Conservation (phyloP, 1,140 invertebrate genomes). For the Drosophila murphyi region DNA sequence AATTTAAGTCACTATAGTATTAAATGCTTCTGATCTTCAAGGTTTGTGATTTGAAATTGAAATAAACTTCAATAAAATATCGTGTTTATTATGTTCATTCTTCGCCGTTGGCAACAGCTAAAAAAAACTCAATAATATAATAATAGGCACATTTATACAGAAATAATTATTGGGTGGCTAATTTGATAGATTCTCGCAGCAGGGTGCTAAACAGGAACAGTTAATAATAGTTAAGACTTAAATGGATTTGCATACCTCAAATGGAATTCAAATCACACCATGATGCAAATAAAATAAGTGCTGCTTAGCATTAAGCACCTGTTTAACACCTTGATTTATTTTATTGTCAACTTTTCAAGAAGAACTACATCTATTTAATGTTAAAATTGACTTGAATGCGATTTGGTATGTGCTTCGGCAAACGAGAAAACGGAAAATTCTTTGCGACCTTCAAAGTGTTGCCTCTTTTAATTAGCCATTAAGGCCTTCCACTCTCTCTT, state of each 20-base stretch:
- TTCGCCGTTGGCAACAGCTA: conserved; percentile 20
- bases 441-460: conserved; percentile 14
- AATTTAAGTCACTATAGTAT: no score
- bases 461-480: conserved; percentile 34
- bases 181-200: conserved; percentile 42
- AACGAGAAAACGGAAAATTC: not conserved
- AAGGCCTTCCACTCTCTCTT: conserved; percentile 24
- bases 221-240: conserved; percentile 17
- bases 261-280: not conserved
- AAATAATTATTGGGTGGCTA: not conserved
- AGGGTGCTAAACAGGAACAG: conserved; percentile 49
- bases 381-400: no score
- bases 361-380: not conserved
- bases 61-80: no score
- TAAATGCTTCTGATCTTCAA: no score
- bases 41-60: no score
- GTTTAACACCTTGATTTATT: conserved; percentile 6
- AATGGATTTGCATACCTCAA: not conserved
- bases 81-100: no score
- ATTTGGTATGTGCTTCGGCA: no score
- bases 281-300: conserved; percentile 1
- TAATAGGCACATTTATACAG: not conserved
- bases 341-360: conserved; percentile 11
- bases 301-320: not conserved
- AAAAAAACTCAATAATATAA: not conserved